These are phyloP conservation scores for Druon quercuslanigerum DNA, from an alignment of 1,140 invertebrate genomes.

Conservation along the genomic window DNA sequence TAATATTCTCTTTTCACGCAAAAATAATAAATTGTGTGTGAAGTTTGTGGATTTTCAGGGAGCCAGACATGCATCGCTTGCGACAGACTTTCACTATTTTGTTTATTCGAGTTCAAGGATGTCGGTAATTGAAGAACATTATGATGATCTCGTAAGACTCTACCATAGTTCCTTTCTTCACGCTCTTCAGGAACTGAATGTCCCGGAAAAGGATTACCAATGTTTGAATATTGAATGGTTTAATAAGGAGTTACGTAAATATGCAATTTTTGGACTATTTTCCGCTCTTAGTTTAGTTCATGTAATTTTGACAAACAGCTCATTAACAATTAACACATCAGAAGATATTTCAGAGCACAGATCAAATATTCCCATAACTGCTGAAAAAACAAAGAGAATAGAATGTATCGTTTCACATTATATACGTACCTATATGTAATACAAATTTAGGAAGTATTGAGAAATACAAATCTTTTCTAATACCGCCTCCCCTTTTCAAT, in stretches of 20 bases:
- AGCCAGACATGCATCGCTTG: conserved; percentile 58
- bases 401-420: conserved; percentile 32
- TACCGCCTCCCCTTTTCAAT: too few relatives aligned
- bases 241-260: conserved; percentile 48
- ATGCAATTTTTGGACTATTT: conserved; percentile 56
- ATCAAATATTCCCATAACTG: background rate
- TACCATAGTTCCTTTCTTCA: conserved; percentile 59
- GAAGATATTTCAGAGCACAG: conserved; percentile 14
- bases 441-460: background rate
- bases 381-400: conserved; percentile 39
- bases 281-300: conserved; percentile 57
- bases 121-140: conserved; percentile 55
- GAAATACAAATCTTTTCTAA: too few relatives aligned
- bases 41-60: conserved; percentile 70
- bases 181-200: conserved; percentile 41
- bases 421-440: conserved; percentile 29
- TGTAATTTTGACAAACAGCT: conserved; percentile 38
- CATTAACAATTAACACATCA: background rate
- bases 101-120: conserved; percentile 63
- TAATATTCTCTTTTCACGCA: conserved; percentile 67
- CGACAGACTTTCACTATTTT: conserved; percentile 65
- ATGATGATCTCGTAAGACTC: conserved; percentile 58
- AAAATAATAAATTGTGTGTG: conserved; percentile 42
- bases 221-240: conserved; percentile 52
- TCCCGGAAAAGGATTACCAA: background rate